Conservation (phyloP, 2,888 invertebrate species). For the Eristalinus aeneus region DNA sequence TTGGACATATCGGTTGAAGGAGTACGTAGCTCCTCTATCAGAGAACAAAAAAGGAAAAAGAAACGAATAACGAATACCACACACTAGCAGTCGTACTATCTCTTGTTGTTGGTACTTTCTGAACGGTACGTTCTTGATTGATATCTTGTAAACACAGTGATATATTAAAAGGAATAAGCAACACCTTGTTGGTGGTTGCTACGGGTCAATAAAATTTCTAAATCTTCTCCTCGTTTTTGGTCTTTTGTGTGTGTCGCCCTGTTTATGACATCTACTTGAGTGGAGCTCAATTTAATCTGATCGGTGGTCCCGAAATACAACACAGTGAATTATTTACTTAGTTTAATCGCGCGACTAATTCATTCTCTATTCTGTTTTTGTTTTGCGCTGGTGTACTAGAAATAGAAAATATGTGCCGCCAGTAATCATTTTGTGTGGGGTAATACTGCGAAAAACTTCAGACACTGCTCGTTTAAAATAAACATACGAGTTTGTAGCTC, state of each 20-base stretch:
- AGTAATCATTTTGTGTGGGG: not conserved
- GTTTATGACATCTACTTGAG: slow-evolving; percentile 37
- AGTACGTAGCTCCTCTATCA: slow-evolving; percentile 33
- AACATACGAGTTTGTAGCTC: slow-evolving; percentile 20
- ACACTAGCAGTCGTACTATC: not conserved
- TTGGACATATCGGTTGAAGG: slow-evolving; percentile 11
- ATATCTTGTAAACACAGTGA: slow-evolving; percentile 7
- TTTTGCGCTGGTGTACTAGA: slow-evolving; percentile 8
- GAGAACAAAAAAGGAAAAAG: not conserved
- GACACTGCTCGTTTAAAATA: slow-evolving; percentile 10
- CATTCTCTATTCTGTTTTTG: not conserved
- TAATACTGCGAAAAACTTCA: not conserved
- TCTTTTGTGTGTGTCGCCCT: not conserved
- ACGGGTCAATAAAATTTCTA: slow-evolving; percentile 29
- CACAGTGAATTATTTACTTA: slow-evolving; percentile 17
- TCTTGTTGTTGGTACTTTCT: not conserved
- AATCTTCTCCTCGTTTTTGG: slow-evolving; percentile 1
- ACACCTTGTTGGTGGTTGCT: not conserved
- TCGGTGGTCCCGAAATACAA: slow-evolving; percentile 17
- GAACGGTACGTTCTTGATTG: slow-evolving; percentile 1
- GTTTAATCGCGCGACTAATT: slow-evolving; percentile 11
- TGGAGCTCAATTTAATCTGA: slow-evolving; percentile 21
- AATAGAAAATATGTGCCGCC: not conserved
- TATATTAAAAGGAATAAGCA: not conserved
- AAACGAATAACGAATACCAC: not conserved